These are phyloP conservation scores for Deroplatys truncata DNA, from an alignment of 2,888 invertebrate species.

Conservation along the genomic window DNA sequence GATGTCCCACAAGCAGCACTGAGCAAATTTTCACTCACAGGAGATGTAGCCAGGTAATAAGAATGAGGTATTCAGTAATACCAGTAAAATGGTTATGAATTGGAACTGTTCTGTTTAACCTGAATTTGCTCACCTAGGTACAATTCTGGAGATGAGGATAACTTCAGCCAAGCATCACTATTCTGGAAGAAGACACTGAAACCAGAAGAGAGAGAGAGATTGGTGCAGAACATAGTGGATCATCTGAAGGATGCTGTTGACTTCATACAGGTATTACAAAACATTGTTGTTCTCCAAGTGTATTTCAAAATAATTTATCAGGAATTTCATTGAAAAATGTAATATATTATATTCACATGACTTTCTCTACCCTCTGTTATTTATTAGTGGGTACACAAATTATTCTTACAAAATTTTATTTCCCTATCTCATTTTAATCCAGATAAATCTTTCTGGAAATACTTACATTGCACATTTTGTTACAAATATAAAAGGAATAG, in stretches of 20 bases:
- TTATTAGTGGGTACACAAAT: too few species aligned
- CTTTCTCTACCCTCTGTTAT: too few species aligned
- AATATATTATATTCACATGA: too few species aligned
- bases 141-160: slow-evolving; percentile 82
- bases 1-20: slow-evolving; percentile 61
- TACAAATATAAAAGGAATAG: too few species aligned
- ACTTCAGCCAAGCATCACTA: slow-evolving; percentile 75
- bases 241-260: slow-evolving; percentile 72
- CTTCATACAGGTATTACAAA: slow-evolving; percentile 67
- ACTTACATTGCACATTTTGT: too few species aligned
- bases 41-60: slow-evolving; percentile 64
- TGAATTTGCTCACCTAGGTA: slow-evolving; percentile 47
- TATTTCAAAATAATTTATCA: too few species aligned
- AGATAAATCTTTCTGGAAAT: too few species aligned
- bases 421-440: too few species aligned
- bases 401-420: too few species aligned
- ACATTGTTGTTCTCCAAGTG: too few species aligned
- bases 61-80: background rate
- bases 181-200: slow-evolving; percentile 82
- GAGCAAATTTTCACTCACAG: slow-evolving; percentile 57
- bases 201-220: slow-evolving; percentile 64
- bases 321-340: too few species aligned
- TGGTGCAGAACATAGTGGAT: slow-evolving; percentile 75
- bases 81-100: background rate
- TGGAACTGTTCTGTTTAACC: background rate